phyloP scores from a whole-genome alignment of 2,113 vertebrate genomes.

The Telmatochromis bifrenatus region DNA sequence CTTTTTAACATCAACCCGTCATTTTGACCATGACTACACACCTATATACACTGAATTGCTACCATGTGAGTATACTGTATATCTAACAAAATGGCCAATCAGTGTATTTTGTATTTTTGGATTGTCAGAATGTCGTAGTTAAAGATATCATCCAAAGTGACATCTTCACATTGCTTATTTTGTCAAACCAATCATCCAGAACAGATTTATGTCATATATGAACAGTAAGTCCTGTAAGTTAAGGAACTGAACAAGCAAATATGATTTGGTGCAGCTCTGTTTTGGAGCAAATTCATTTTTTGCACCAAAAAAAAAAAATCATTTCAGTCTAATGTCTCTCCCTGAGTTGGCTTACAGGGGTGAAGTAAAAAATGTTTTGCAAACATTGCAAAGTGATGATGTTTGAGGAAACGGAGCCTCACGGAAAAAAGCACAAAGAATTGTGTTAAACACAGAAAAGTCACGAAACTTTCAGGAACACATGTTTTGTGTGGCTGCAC shows the following conservation, averaged over 20 bases:
- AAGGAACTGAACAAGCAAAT: not conserved
- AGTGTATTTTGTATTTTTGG: not conserved
- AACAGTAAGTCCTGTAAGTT: not conserved
- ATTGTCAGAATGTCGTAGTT: not conserved
- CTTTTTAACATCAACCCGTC: not conserved
- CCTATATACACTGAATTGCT: not conserved
- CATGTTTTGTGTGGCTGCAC: not conserved
- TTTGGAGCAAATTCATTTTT: not conserved
- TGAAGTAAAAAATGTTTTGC: not conserved
- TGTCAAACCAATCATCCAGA: not conserved
- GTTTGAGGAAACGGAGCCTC: not conserved
- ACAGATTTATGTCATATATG: not conserved
- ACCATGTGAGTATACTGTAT: rapidly evolving
- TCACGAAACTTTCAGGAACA: not conserved
- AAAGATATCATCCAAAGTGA: not conserved
- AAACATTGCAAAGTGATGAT: not conserved
- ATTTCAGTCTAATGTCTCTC: not conserved
- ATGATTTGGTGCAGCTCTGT: not conserved
- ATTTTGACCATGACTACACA: not conserved
- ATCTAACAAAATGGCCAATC: not conserved
- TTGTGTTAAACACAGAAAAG: not conserved
- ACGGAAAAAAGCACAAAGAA: not conserved
- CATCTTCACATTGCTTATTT: not conserved
- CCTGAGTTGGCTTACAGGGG: not conserved
- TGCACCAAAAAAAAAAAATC: not conserved